phyloP scores from a whole-genome alignment of 2,797 vertebrate genomes.

The Somateria mollissima region DNA sequence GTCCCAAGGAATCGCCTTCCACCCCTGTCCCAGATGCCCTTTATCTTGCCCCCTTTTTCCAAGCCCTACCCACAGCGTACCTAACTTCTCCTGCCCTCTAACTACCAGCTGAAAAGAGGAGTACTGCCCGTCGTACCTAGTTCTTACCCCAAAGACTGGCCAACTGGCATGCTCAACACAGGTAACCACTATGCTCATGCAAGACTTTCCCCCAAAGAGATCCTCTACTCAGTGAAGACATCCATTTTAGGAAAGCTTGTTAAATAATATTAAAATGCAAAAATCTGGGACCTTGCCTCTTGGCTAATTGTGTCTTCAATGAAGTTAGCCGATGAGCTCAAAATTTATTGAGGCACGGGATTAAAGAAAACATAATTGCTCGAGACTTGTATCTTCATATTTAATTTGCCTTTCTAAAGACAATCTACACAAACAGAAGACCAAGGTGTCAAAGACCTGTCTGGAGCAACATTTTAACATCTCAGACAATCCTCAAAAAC shows the following conservation, averaged over 20 bases:
- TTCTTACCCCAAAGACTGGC: not conserved
- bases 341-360: not conserved
- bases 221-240: not conserved
- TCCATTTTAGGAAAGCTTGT: not conserved
- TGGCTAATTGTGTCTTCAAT: not conserved
- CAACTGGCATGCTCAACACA: not conserved
- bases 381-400: not conserved
- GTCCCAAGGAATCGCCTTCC: not conserved
- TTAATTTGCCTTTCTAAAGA: too few relatives aligned
- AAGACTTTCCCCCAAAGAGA: not conserved
- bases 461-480: not conserved
- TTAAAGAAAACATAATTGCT: not conserved
- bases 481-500: not conserved
- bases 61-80: not conserved
- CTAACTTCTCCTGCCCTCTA: not conserved
- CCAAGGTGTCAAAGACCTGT: not conserved
- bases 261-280: not conserved
- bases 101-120: not conserved
- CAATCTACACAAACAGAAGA: not conserved
- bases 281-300: not conserved
- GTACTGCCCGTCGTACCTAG: not conserved
- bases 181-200: not conserved
- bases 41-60: not conserved
- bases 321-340: not conserved
- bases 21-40: not conserved